Conservation (phyloP, 2,797 vertebrate genomes). For the Microtus californicus region DNA sequence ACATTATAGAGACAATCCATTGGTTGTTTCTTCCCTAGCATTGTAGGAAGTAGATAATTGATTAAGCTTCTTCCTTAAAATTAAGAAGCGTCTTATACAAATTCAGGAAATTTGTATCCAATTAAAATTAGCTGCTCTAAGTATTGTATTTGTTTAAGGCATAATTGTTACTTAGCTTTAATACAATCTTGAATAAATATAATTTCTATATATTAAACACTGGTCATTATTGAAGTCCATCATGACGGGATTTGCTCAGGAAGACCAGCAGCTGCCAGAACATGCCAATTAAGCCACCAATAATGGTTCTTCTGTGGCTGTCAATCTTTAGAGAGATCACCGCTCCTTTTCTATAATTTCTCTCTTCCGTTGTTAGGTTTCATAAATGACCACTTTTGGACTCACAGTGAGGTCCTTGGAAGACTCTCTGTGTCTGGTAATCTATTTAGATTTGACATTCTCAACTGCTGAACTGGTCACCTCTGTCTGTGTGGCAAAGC, state of each 20-base stretch:
- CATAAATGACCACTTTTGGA: not conserved
- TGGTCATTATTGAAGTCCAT: not conserved
- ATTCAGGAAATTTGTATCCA: not conserved
- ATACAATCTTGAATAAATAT: slow-evolving; percentile 13
- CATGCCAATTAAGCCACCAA: not conserved
- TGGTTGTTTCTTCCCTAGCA: slow-evolving; percentile 39
- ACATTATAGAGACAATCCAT: too few species aligned
- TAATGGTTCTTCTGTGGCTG: not conserved
- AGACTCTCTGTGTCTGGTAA: not conserved
- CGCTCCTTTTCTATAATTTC: slow-evolving; percentile 20
- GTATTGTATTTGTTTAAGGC: not conserved
- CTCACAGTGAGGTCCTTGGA: not conserved
- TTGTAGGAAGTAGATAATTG: not conserved
- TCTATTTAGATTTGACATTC: not conserved
- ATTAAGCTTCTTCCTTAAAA: not conserved
- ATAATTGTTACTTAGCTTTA: slow-evolving; percentile 36
- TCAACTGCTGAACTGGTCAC: not conserved
- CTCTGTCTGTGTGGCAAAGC: not conserved
- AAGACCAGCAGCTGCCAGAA: not conserved
- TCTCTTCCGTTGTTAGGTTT: not conserved
- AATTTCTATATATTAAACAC: not conserved
- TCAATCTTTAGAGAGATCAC: not conserved
- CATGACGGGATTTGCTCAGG: not conserved
- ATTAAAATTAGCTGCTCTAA: not conserved
- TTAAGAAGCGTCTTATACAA: slow-evolving; percentile 10